phyloP scores from a whole-genome alignment of 1,140 invertebrate species.

The Zaprionus kolodkinae region DNA sequence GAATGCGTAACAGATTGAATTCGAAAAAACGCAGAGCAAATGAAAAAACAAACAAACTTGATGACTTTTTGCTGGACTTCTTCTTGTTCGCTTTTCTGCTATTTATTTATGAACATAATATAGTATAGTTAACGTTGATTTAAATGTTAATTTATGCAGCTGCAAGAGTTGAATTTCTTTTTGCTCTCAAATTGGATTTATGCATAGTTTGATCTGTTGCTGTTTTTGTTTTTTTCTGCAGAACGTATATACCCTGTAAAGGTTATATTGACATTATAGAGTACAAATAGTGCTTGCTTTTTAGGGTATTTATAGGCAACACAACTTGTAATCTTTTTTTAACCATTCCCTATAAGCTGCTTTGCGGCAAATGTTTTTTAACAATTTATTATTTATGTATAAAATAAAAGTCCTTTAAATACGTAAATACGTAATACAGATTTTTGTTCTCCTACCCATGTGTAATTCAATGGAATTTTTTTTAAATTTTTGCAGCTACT shows the following conservation, averaged over 20 bases:
- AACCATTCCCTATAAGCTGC: neutral
- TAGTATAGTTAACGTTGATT: neutral
- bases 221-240: neutral
- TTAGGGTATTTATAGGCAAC: no score
- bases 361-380: neutral
- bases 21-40: neutral
- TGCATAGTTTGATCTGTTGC: neutral
- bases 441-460: neutral
- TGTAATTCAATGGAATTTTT: conserved; percentile 14
- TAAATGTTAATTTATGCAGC: conserved; percentile 6
- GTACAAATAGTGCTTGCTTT: neutral
- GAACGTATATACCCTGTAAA: neutral
- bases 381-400: neutral
- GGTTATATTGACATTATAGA: neutral
- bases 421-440: neutral
- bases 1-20: neutral
- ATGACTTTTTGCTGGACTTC: neutral
- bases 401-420: neutral
- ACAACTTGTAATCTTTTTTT: neutral
- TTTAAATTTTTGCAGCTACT: conserved; percentile 15
- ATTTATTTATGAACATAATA: conserved; percentile 1
- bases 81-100: neutral
- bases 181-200: neutral
- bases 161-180: neutral
- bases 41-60: neutral